Base-by-base conservation (phyloP, 2,113 vertebrate species). In the Monarcha castaneiventris region DNA sequence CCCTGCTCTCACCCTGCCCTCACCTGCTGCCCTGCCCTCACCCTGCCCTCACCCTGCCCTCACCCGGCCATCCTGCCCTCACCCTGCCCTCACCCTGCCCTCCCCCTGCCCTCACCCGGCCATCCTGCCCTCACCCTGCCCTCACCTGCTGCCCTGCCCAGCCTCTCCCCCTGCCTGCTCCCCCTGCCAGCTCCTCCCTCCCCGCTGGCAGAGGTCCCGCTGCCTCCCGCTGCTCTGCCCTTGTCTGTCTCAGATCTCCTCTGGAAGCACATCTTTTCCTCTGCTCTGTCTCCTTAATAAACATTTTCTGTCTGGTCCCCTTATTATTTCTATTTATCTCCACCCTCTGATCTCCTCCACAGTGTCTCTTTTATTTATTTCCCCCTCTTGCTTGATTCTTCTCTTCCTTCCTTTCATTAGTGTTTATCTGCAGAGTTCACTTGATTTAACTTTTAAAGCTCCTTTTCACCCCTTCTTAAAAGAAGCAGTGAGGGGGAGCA, bases 281-380 rank as follows among this genome's bases (percentile, higher is more conserved):
- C 87, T 76, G 78, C 84, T 90, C 55, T 74, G 2, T 79, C 89
- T 94, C 73, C 87, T 95, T 96, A 97, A 94, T 96, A 97, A 97
- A 92, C 73, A 91, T 96, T 93, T 95, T 95, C 90, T 96, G 80
- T 93, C 94, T 93, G 83, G 93, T 91, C 61, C 90, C 79, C 94
- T 96, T 95, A 97, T 97, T 96, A 77, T 89, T 93, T 91, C 94
- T 97, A 80, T 97, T 96, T 97, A 97, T 97, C 94, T 97, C 79
- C 62, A 61, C 86, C 48, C 86, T 59, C 41, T 79, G 77, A 92
- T 96, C 89, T 97, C 63, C 80, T 95, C 71, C 84, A 64, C 59
- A 77, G 63, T 76, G 84, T 74, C 93, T 92, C 86, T 67, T 79
- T 93, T 90, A 91, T 96, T 97, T 96, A 88, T 97, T 96, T 94